These are phyloP conservation scores for Ceratina calcarata DNA, from an alignment of 1,140 invertebrate genomes.

Conservation along the genomic window DNA sequence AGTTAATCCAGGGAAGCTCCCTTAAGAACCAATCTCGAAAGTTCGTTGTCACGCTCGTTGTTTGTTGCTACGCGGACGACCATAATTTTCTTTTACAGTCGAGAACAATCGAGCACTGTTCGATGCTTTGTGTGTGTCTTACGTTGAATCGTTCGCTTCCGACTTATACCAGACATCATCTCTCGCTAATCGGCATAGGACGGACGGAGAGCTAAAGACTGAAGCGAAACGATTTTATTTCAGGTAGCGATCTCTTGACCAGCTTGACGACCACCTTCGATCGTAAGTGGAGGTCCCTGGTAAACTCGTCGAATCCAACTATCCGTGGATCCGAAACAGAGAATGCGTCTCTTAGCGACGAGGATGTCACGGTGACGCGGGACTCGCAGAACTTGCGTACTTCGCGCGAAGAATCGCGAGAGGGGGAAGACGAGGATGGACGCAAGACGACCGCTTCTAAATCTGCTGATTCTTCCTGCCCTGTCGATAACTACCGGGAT, in stretches of 20 bases:
- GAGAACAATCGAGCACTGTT: slow-evolving; percentile 24
- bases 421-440: background rate
- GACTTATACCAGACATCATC: background rate
- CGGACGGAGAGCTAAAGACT: background rate
- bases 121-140: slow-evolving; percentile 56
- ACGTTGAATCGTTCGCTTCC: slow-evolving; percentile 40
- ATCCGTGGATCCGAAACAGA: slow-evolving; percentile 60
- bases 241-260: slow-evolving; percentile 85
- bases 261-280: slow-evolving; percentile 89
- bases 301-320: slow-evolving; percentile 76
- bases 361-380: slow-evolving; percentile 27
- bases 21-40: slow-evolving; percentile 5
- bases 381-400: slow-evolving; percentile 24
- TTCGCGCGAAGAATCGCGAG: background rate
- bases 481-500: slow-evolving; percentile 73
- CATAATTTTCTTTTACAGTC: slow-evolving; percentile 28
- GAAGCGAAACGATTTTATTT: slow-evolving; percentile 54
- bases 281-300: slow-evolving; percentile 85
- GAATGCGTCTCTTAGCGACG: slow-evolving; percentile 42
- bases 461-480: background rate
- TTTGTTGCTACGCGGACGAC: slow-evolving; percentile 25
- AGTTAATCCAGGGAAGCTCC: background rate
- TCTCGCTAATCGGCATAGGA: too few species aligned
- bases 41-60: slow-evolving; percentile 15
- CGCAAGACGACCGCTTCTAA: background rate